phyloP scores from a whole-genome alignment of 1,140 invertebrate genomes.

The Drosophila sulfurigaster region DNA sequence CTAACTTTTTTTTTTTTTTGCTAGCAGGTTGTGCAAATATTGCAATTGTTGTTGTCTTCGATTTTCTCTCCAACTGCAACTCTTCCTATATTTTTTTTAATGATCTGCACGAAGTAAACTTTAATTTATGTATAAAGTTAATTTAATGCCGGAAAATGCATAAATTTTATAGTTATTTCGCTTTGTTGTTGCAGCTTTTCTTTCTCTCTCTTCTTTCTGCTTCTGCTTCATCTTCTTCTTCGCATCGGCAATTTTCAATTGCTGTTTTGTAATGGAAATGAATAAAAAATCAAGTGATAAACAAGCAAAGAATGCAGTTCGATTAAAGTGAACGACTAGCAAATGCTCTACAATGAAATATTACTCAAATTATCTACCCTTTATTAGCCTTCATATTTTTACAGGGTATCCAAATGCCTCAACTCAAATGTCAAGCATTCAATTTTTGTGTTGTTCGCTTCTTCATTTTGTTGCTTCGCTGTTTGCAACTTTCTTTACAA shows the following conservation, averaged over 20 bases:
- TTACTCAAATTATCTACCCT: not conserved
- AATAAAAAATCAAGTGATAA: slow-evolving; percentile 35
- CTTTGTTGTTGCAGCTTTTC: slow-evolving; percentile 2
- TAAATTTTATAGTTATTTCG: slow-evolving; percentile 50
- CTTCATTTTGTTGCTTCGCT: not conserved
- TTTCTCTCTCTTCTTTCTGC: not conserved
- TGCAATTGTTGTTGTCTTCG: slow-evolving; percentile 26
- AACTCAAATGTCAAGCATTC: slow-evolving; percentile 58
- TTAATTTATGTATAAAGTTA: slow-evolving; percentile 84
- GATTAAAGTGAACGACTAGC: not conserved
- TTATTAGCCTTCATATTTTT: not conserved
- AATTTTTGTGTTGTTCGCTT: slow-evolving; percentile 26
- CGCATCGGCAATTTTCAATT: slow-evolving; percentile 33
- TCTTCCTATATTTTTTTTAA: slow-evolving; percentile 50
- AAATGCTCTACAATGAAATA: not conserved
- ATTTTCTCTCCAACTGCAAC: slow-evolving; percentile 19
- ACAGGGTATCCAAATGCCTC: slow-evolving; percentile 21
- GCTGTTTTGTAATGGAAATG: slow-evolving; percentile 65
- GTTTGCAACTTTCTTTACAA: slow-evolving; percentile 44
- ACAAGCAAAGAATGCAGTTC: not conserved
- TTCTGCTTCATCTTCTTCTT: not conserved
- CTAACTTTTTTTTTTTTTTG: slow-evolving; percentile 23
- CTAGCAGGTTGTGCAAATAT: slow-evolving; percentile 29
- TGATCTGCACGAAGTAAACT: slow-evolving; percentile 79
- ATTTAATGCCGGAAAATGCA: slow-evolving; percentile 81